These are phyloP conservation scores for Ectemnius lituratus DNA, from an alignment of 2,888 invertebrate genomes.

Conservation along the genomic window DNA sequence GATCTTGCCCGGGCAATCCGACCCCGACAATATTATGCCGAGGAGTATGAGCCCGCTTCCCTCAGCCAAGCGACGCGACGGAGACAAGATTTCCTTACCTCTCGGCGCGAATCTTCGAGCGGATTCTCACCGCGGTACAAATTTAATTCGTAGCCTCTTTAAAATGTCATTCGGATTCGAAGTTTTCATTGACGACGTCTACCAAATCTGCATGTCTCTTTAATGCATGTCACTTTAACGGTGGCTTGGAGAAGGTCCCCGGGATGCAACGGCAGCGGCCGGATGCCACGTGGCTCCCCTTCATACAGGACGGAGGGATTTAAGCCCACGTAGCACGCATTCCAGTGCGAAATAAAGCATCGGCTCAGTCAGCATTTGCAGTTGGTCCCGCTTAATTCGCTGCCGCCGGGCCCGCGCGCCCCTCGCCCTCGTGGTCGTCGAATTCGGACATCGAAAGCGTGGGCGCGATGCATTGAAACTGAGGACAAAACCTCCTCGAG, in stretches of 20 bases:
- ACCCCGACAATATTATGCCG: slow-evolving; percentile 37
- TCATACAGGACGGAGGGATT: not conserved
- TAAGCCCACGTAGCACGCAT: not conserved
- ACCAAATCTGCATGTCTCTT: too few relatives aligned
- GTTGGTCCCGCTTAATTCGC: not conserved
- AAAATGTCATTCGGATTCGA: too few relatives aligned
- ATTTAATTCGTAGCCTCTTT: too few relatives aligned
- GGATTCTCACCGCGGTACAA: too few relatives aligned
- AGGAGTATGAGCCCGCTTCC: slow-evolving; percentile 35
- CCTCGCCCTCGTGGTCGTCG: not conserved
- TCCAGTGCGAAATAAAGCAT: not conserved
- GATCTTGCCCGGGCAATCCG: slow-evolving; percentile 40
- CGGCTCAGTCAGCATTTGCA: not conserved
- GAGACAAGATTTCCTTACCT: slow-evolving; percentile 21
- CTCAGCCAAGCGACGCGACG: not conserved
- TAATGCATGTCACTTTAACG: too few relatives aligned
- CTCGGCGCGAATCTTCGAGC: not conserved
- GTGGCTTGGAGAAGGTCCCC: too few relatives aligned
- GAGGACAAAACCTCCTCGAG: slow-evolving; percentile 33
- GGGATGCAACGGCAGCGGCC: too few relatives aligned
- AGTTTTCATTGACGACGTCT: too few relatives aligned
- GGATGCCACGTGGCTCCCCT: too few relatives aligned
- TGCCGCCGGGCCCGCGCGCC: not conserved
- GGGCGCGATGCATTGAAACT: slow-evolving; percentile 18
- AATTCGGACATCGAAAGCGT: slow-evolving; percentile 18